Percentiles rank a stretch among this genome's conserved stretches.
Conservation (phyloP, 2,113 vertebrate species). For the Chauna torquata region DNA sequence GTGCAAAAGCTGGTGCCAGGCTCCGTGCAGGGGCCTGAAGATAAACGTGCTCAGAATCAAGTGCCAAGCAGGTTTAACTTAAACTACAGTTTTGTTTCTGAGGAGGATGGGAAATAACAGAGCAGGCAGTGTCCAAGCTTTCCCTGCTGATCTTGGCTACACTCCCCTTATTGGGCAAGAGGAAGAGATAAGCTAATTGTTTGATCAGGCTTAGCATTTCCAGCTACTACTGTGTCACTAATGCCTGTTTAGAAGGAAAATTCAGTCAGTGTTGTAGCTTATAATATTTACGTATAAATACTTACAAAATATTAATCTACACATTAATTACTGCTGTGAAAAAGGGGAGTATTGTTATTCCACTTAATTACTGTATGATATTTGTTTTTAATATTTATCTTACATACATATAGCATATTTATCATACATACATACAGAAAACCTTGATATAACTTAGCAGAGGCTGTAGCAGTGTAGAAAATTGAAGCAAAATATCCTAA, state of each 20-base stretch:
- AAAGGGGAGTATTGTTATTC: background rate
- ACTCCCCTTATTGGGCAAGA: background rate
- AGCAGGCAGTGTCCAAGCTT: background rate
- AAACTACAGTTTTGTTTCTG: background rate
- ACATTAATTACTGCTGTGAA: background rate
- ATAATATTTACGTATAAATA: background rate
- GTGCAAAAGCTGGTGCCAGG: background rate
- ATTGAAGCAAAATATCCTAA: background rate
- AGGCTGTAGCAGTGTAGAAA: background rate
- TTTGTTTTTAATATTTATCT: background rate
- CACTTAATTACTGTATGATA: background rate
- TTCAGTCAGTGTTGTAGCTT: background rate
- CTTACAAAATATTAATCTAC: background rate
- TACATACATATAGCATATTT: background rate
- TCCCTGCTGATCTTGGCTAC: background rate
- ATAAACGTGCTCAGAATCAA: background rate
- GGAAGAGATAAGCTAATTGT: background rate
- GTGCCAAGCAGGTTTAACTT: background rate
- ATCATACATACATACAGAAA: background rate
- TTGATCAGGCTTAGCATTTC: background rate
- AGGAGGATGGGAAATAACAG: background rate
- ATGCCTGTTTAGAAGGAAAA: background rate
- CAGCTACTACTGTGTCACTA: background rate
- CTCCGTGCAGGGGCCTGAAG: background rate
- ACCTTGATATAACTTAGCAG: background rate